Evolutionary conservation across 2,888 invertebrate genomes (phyloP).

Genomic region (Noctua pronuba): DNA sequence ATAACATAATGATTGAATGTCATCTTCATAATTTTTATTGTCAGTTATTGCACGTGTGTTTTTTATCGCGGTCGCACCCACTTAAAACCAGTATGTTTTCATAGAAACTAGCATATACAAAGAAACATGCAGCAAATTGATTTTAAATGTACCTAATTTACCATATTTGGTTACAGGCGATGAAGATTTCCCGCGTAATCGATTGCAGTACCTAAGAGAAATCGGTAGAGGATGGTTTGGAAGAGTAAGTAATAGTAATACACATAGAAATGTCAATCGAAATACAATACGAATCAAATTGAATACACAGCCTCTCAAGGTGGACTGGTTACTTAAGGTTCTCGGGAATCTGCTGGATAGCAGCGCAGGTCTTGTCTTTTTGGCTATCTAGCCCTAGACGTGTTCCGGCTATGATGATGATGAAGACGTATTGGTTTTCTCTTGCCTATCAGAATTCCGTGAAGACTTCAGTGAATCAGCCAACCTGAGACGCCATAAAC

Average conservation of each 20-base stretch:
- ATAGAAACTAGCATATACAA: conserved; percentile 20
- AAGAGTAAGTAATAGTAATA: conserved; percentile 86
- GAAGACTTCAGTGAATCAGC: neutral
- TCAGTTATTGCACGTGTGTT: neutral
- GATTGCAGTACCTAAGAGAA: conserved; percentile 95
- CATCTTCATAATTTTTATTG: neutral
- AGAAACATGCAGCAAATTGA: conserved; percentile 36
- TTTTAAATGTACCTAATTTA: conserved; percentile 50
- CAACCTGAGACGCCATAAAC: neutral
- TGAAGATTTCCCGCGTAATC: conserved; percentile 93
- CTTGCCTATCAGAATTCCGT: neutral
- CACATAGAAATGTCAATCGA: neutral
- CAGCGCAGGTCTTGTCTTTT: neutral
- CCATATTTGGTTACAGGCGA: conserved; percentile 77
- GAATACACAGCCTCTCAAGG: neutral
- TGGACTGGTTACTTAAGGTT: neutral
- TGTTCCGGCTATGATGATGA: neutral
- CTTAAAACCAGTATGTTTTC: conserved; percentile 27
- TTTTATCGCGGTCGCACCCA: conserved; percentile 8
- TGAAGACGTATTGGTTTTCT: neutral
- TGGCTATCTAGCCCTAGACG: too few relatives aligned
- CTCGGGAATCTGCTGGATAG: neutral
- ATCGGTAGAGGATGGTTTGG: conserved; percentile 97
- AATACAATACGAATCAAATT: neutral
- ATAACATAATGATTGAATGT: neutral